Percentiles rank a stretch among this genome's conserved stretches.
Conservation (phyloP, 2,113 vertebrate species). For the Festucalex cinctus region DNA sequence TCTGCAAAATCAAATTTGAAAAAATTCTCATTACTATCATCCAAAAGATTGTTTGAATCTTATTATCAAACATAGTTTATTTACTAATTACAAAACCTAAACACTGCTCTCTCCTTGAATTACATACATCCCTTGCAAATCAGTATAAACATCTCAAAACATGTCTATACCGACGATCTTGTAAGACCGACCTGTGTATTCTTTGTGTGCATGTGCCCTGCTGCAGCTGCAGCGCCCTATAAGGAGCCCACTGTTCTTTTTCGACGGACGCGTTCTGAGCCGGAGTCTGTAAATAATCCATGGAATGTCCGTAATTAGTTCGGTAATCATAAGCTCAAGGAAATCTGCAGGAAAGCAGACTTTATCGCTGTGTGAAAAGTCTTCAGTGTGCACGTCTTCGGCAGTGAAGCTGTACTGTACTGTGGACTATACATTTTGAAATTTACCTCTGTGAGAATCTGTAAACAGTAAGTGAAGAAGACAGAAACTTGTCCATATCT, state of each 20-base stretch:
- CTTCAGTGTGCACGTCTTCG: constrained; percentile 22
- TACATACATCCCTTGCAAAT: too few relatives aligned
- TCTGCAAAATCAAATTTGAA: too few relatives aligned
- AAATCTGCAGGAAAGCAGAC: constrained; percentile 62
- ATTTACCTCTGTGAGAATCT: neutral
- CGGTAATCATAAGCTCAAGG: constrained; percentile 69
- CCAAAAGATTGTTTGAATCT: too few relatives aligned
- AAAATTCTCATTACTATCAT: too few relatives aligned
- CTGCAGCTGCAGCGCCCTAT: constrained; percentile 40
- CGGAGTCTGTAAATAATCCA: constrained; percentile 50
- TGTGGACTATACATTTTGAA: neutral
- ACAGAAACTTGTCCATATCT: neutral
- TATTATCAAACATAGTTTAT: neutral
- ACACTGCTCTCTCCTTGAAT: too few relatives aligned
- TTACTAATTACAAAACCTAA: neutral
- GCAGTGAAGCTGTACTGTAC: constrained; percentile 10
- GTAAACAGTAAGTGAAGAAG: neutral
- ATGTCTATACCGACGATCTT: constrained; percentile 8
- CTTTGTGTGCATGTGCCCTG: constrained; percentile 30
- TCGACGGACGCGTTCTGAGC: constrained; percentile 46
- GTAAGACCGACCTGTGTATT: constrained; percentile 53
- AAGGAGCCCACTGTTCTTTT: constrained; percentile 64
- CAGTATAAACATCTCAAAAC: too few relatives aligned
- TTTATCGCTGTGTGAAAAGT: constrained; percentile 56
- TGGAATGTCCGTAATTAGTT: constrained; percentile 74